Evolutionary conservation across 2,888 invertebrate species (phyloP), one percentile per base, ranked within the genome.

Genomic region (Elaeidobius kamerunicus): DNA sequence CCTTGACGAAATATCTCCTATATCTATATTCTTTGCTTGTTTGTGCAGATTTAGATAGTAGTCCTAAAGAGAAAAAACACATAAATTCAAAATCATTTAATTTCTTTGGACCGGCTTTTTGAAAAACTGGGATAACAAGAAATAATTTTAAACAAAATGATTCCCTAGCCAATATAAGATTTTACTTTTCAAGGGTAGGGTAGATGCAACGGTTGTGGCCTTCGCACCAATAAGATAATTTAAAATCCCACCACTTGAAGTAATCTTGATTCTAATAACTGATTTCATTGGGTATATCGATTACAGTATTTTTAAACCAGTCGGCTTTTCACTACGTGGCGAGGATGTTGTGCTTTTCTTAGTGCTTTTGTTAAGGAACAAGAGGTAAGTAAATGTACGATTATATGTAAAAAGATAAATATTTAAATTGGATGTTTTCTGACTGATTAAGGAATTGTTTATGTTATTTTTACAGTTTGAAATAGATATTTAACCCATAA

Each of bases 1-100:
- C 41, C 96, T 78, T 0, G 87, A 85, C 0, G 84, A 79, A 15
- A 98, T 77, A 69, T 97, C 89, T 0, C 97, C 98, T 60, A 82
- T 87, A 34, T 80, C 73, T 7, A 83, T 71, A 19, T 78, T 72
- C 16, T 78, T 78, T 0, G 78, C 78, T 2, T 81, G 78, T 2
- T 86, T 84, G n/a, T 84, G 81, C 32, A 80, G 77, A 55, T 81
- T 77, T 55, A 86, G 79, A 55, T 85, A 94, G 68, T 89, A 85
- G 58, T 89, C 83, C 85, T 91, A 68, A n/a, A 76, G n/a, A n/a
- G n/a, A n/a, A n/a, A n/a, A n/a, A n/a, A n/a, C n/a, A n/a, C n/a
- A n/a, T n/a, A 75, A 40, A 49, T 6, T n/a, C 6, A 17, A 7
- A 4, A 39, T 7, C 12, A 35, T 9, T 17, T 7, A 17, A 12